Evolutionary conservation across 2,113 vertebrate genomes (phyloP).

Genomic region (Trichechus manatus): DNA sequence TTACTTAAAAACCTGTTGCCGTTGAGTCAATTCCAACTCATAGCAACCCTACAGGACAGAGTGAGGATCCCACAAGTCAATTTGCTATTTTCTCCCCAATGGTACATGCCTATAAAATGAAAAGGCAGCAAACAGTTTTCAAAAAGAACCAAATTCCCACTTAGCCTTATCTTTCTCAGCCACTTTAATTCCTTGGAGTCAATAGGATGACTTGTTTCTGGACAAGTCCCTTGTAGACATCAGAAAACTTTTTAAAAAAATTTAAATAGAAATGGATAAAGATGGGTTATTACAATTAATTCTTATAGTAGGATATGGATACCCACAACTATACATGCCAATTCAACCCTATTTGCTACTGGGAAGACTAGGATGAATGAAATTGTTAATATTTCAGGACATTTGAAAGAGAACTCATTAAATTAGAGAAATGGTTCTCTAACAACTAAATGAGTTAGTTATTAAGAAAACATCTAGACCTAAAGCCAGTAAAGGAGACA

Average conservation of each 20-base stretch:
- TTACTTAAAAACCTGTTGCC: not conserved
- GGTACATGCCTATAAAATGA: constrained; percentile 23
- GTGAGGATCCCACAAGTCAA: not conserved
- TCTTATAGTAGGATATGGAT: not conserved
- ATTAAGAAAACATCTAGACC: constrained; percentile 3
- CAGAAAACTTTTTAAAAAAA: not conserved
- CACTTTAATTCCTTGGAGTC: not conserved
- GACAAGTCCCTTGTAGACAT: not conserved
- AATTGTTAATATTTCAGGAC: not conserved
- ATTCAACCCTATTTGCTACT: not conserved
- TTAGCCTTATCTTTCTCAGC: constrained; percentile 14
- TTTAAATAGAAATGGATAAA: not conserved
- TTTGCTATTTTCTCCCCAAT: not conserved
- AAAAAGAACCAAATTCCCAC: not conserved
- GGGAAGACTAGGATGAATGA: not conserved
- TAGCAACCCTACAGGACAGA: not conserved
- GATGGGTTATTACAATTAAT: not conserved
- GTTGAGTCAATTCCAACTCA: not conserved
- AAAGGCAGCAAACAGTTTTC: not conserved
- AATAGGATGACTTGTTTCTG: constrained; percentile 24
- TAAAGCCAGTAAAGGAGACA: constrained; percentile 29
- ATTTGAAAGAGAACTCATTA: not conserved
- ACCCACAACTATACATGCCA: not conserved
- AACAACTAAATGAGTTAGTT: not conserved
- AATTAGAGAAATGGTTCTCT: not conserved